Base-by-base conservation (phyloP, 2,797 vertebrate species). In the Lepilemur septentrionalis region DNA sequence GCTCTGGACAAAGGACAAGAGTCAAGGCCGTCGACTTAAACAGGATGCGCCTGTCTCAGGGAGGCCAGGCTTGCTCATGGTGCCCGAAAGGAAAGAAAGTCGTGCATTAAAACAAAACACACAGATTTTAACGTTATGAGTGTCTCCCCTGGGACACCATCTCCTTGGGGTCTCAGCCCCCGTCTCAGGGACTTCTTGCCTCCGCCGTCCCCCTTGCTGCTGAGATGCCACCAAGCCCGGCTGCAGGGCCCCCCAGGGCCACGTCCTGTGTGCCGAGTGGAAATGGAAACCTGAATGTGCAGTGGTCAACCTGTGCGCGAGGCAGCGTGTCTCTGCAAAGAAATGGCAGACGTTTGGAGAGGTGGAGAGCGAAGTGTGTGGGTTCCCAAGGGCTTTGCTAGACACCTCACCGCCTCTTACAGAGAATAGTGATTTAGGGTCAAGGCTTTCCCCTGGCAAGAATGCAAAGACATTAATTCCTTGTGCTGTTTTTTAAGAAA, bases 351-450 rank as follows among this genome's bases (percentile, higher is more conserved):
- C 7, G 2, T 28, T 55, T 79, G 72, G 57, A 90, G 70, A 23
- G 10, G 5, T 41, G 7, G 73, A 52, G 76, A 32, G 25, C 52
- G 8, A 8, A 78, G 13, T 0, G 0, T 11, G 8, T 32, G 2
- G 43, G 14, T 75, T 23, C n/a, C 41, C 52, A 17, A 48, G n/a
- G 18, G 13, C 9, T 0, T 57, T 23, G 1, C 69, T 63, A 4
- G 5, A 38, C n/a, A 30, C 2, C 1, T 1, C 14, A 0, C 20
- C 3, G 4, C 28, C 41, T 20, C 7, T 43, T 43, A 10, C 10
- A 7, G n/a, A 50, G 25, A 48, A 13, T 43, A 5, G 0, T 55
- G 41, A 7, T 59, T 43, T 4, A 35, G 52, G 76, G 46, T 43
- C 28, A 1, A 10, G 22, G n/a, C 15, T 17, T 78, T 17, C 55